phyloP scores from a whole-genome alignment of 2,113 vertebrate genomes.

The Chroicocephalus ridibundus region DNA sequence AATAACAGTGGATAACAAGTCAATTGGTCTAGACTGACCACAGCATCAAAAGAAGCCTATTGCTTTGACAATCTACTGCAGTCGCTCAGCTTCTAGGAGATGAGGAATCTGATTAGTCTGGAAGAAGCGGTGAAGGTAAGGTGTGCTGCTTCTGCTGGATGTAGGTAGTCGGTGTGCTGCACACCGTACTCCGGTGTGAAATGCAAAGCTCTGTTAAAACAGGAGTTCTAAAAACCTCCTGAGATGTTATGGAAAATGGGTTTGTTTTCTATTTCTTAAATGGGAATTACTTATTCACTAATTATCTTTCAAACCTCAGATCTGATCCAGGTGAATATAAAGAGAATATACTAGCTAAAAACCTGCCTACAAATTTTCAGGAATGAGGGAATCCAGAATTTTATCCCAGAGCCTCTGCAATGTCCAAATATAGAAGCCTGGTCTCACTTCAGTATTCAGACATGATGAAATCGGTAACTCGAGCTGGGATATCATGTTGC shows the following conservation, averaged over 20 bases:
- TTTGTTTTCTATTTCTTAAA: neutral
- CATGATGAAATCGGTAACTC: neutral
- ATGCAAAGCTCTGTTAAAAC: neutral
- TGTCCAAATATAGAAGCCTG: neutral
- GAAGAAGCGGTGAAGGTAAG: neutral
- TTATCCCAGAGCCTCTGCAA: neutral
- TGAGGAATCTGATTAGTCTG: neutral
- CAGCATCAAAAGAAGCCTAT: neutral
- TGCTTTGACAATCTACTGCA: slow-evolving; percentile 55
- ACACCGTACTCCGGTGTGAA: neutral
- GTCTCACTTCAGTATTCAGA: neutral
- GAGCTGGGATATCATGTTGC: neutral
- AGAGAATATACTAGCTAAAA: neutral
- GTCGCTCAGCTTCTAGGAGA: neutral
- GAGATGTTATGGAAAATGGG: neutral
- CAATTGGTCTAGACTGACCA: neutral
- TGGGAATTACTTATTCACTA: neutral
- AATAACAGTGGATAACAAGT: neutral
- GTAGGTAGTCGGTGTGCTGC: neutral
- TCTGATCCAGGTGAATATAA: neutral
- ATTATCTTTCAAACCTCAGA: neutral
- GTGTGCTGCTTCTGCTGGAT: neutral
- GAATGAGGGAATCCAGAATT: neutral
- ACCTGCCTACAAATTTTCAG: neutral
- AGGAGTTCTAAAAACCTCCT: neutral